Conservation (phyloP, 2,113 vertebrate species). For the Carlito syrichta region DNA sequence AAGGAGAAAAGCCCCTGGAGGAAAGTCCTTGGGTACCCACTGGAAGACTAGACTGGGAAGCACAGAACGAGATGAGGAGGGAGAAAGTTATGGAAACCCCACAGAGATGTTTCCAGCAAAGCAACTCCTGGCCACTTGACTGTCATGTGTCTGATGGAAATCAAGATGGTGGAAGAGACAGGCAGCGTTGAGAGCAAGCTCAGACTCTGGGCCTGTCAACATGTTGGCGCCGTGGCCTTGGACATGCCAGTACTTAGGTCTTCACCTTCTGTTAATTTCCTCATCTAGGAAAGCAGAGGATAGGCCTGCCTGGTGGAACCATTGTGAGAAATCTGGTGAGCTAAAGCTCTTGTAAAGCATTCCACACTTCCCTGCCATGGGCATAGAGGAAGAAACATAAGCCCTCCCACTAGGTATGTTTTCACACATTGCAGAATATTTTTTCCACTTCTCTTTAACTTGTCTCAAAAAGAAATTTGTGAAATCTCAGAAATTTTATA, state of each 20-base stretch:
- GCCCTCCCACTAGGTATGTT: neutral
- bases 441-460: neutral
- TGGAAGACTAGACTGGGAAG: neutral
- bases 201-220: fast-evolving
- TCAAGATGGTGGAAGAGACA: fast-evolving
- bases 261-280: neutral
- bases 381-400: neutral
- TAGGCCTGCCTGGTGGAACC: neutral
- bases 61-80: neutral
- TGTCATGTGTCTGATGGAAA: neutral
- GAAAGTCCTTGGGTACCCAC: neutral
- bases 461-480: neutral
- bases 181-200: fast-evolving
- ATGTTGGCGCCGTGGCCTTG: fast-evolving
- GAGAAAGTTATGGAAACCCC: neutral
- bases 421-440: neutral
- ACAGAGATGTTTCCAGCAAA: neutral
- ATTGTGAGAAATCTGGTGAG: neutral
- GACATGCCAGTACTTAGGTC: neutral
- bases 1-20: no score
- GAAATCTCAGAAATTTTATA: neutral
- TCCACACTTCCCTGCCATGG: no score
- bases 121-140: neutral
- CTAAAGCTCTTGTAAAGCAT: neutral
- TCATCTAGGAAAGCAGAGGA: neutral